Conservation (phyloP, 2,797 vertebrate species). For the Rhabdophis nuchalis region DNA sequence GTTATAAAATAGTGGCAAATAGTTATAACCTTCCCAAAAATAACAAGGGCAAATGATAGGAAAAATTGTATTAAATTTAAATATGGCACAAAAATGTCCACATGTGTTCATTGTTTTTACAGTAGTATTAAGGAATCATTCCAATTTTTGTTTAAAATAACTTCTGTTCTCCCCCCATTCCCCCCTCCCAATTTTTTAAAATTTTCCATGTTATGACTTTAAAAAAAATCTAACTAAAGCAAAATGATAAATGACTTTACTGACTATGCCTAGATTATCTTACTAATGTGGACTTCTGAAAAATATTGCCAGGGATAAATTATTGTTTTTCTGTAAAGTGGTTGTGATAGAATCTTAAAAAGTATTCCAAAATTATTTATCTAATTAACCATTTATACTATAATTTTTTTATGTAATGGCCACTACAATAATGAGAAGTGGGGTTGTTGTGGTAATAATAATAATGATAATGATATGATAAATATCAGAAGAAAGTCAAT, state of each 20-base stretch:
- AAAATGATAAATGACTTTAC: constrained; percentile 3
- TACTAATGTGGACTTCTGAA: constrained; percentile 22
- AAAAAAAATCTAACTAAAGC: constrained; percentile 40
- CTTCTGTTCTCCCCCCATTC: not conserved
- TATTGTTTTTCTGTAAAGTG: constrained; percentile 31
- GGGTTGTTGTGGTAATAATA: not conserved
- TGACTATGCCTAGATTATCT: not conserved
- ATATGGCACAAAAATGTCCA: not conserved
- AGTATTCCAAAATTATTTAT: not conserved
- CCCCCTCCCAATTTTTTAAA: not conserved
- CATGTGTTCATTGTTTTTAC: not conserved
- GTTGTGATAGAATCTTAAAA: constrained; percentile 1
- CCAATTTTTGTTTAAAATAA: constrained; percentile 16
- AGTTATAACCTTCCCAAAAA: not conserved
- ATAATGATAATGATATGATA: not conserved
- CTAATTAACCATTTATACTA: not conserved
- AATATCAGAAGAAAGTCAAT: not conserved
- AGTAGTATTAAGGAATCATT: constrained; percentile 16
- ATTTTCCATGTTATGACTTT: constrained; percentile 22
- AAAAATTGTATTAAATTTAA: not conserved
- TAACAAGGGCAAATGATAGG: not conserved
- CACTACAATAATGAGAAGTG: constrained; percentile 7
- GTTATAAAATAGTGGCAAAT: not conserved
- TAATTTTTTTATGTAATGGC: not conserved
- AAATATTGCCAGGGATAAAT: constrained; percentile 21